phyloP scores from a whole-genome alignment of 2,888 invertebrate genomes.

The Sarcophaga subvicina region DNA sequence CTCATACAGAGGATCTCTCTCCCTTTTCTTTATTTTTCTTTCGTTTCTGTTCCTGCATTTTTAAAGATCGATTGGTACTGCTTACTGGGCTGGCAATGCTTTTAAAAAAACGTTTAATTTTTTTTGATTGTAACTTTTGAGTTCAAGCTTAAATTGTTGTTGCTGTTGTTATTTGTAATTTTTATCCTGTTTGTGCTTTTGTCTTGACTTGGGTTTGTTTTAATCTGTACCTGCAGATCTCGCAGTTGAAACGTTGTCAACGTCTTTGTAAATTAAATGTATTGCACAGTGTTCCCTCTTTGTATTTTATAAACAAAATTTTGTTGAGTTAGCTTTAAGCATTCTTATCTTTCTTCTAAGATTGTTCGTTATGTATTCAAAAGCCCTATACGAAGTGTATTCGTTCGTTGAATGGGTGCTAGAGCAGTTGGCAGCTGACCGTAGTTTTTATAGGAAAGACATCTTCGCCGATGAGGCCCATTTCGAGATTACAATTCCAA shows the following conservation, averaged over 20 bases:
- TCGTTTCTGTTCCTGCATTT: constrained; percentile 14
- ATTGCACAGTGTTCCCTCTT: not conserved
- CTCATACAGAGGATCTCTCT: too few species aligned
- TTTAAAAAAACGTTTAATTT: not conserved
- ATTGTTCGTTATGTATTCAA: too few species aligned
- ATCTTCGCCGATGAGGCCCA: too few species aligned
- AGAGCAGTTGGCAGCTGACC: too few species aligned
- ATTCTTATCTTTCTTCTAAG: not conserved
- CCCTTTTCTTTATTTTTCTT: not conserved
- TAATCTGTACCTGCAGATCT: constrained; percentile 40
- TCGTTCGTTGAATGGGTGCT: too few species aligned
- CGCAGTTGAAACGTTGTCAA: constrained; percentile 23
- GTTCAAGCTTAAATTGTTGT: constrained; percentile 1
- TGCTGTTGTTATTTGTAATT: not conserved
- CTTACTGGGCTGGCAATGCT: constrained; percentile 22
- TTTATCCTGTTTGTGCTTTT: not conserved
- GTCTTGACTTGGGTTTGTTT: constrained; percentile 28
- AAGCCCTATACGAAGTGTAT: too few species aligned
- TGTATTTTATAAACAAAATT: not conserved
- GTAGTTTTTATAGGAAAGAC: too few species aligned
- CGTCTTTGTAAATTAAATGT: not conserved
- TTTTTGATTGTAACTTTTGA: not conserved
- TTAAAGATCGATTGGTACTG: constrained; percentile 50
- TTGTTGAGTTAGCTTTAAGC: not conserved
- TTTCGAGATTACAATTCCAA: too few species aligned